These are phyloP conservation scores for Dendrocincla tyrannina DNA, from an alignment of 2,797 vertebrate species.

Conservation along the genomic window DNA sequence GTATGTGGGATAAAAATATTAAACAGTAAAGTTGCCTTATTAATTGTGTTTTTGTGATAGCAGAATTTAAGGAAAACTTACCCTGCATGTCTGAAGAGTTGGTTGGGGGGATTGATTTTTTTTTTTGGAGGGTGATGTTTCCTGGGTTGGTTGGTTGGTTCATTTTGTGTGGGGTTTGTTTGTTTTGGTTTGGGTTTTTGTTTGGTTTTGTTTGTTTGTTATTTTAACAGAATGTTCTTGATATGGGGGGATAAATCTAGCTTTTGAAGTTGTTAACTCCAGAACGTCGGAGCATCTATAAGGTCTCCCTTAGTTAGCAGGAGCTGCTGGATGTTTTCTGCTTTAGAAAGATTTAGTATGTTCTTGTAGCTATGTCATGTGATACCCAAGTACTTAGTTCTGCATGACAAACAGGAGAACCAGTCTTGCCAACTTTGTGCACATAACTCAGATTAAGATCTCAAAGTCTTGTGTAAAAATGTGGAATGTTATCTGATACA, in stretches of 20 bases:
- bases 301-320: background rate
- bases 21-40: background rate
- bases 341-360: background rate
- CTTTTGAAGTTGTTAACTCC: background rate
- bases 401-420: background rate
- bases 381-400: background rate
- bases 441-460: background rate
- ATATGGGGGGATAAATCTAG: background rate
- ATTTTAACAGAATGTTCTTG: background rate
- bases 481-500: background rate
- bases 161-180: background rate
- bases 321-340: background rate
- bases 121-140: background rate
- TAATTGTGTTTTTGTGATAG: background rate
- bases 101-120: too few relatives aligned
- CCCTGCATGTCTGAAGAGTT: background rate
- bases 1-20: background rate
- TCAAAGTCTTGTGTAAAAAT: background rate
- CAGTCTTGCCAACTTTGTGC: background rate
- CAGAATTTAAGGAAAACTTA: background rate
- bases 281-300: background rate
- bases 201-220: background rate
- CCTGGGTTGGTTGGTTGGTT: background rate
- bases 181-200: background rate
- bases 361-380: background rate